Evolutionary conservation across 2,888 invertebrate species (phyloP).

Genomic region (Sturmia bella): DNA sequence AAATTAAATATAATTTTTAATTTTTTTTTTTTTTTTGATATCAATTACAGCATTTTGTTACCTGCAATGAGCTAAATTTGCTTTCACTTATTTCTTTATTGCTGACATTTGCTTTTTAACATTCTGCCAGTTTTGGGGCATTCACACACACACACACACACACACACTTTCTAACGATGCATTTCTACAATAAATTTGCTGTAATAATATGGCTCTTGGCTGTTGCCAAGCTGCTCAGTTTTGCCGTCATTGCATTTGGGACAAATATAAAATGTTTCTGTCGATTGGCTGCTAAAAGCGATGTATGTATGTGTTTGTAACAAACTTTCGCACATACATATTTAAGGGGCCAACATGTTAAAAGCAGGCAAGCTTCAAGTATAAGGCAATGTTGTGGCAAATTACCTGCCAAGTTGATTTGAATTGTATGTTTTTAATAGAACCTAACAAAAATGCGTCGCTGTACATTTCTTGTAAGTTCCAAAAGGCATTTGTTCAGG

Average conservation of each 20-base stretch:
- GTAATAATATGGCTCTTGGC: conserved; percentile 47
- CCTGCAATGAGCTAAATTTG: neutral
- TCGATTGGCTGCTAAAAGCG: conserved; percentile 60
- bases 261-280: conserved; percentile 58
- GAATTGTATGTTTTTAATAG: conserved; percentile 42
- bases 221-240: conserved; percentile 23
- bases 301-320: neutral
- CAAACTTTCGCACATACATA: too few relatives aligned
- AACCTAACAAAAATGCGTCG: conserved; percentile 18
- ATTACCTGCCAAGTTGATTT: conserved; percentile 72
- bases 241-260: conserved; percentile 45
- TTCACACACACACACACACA: neutral
- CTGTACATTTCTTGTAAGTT: conserved; percentile 4
- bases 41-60: conserved; percentile 9
- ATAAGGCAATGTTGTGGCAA: conserved; percentile 71
- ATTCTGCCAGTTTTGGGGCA: conserved; percentile 25
- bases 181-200: conserved; percentile 2
- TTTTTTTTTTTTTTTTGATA: conserved; percentile 20
- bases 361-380: conserved; percentile 48
- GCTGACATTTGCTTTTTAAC: conserved; percentile 35
- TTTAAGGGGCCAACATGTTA: conserved; percentile 5
- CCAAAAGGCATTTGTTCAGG: neutral
- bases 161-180: neutral
- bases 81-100: neutral
- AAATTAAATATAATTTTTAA: neutral